A percentile compares a stretch with the other conserved stretches of the same genome.
phyloP scores from a whole-genome alignment of 64 coral and sea anemone genomes.

The Montipora efflorescens region DNA sequence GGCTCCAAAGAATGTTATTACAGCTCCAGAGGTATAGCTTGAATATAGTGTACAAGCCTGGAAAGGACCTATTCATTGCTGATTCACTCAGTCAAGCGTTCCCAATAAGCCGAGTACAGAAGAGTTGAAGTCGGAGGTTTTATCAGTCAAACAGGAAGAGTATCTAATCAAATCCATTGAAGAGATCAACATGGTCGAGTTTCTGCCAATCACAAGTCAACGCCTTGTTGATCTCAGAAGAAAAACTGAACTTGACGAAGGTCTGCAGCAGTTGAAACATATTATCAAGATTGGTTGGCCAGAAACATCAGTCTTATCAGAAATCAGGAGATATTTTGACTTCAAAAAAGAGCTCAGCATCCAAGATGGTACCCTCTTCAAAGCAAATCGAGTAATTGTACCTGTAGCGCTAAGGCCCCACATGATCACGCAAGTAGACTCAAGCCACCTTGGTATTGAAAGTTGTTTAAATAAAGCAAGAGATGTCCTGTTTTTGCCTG shows the following conservation, averaged over 20 bases:
- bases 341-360: slow-evolving; percentile 46
- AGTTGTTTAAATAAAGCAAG: background rate
- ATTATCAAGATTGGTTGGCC: background rate
- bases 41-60: background rate
- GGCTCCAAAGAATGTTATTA: background rate
- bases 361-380: slow-evolving; percentile 38
- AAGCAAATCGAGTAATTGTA: background rate
- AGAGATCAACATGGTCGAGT: slow-evolving; percentile 30
- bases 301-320: background rate
- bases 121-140: background rate
- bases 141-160: background rate
- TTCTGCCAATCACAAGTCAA: slow-evolving; percentile 28
- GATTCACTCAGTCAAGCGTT: slow-evolving; percentile 64
- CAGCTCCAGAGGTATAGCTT: background rate
- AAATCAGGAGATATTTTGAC: slow-evolving; percentile 18
- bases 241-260: slow-evolving; percentile 1
- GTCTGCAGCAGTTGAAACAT: slow-evolving; percentile 11
- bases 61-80: background rate
- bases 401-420: background rate
- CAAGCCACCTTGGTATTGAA: slow-evolving; percentile 55
- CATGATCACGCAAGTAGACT: slow-evolving; percentile 35
- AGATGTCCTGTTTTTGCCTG: slow-evolving; percentile 62
- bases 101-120: background rate
- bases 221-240: background rate
- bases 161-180: slow-evolving; percentile 31